Percentiles rank a stretch among this genome's conserved stretches.
Evolutionary conservation across 2,888 invertebrate genomes (phyloP).

Genomic region (Synanthedon vespiformis): DNA sequence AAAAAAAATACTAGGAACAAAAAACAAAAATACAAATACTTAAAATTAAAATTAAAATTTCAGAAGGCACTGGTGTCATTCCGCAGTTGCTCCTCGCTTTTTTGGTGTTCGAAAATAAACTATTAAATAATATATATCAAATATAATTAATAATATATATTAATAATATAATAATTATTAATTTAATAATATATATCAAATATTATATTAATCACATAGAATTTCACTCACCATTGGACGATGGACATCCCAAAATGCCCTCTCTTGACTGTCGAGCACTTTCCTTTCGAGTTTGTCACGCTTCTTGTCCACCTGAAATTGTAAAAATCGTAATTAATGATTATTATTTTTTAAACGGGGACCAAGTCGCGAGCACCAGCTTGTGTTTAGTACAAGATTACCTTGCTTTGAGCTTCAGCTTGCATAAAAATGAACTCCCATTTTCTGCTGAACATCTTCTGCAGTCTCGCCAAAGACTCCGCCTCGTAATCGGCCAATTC

Average conservation of each 20-base stretch:
- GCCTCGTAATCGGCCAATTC: constrained; percentile 99
- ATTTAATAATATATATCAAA: too few relatives aligned
- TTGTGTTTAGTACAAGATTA: constrained; percentile 7
- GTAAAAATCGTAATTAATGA: not conserved
- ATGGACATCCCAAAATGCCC: constrained; percentile 99
- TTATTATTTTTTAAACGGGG: not conserved
- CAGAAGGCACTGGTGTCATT: too few relatives aligned
- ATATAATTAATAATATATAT: too few relatives aligned
- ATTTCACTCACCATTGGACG: constrained; percentile 84
- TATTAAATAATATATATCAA: too few relatives aligned
- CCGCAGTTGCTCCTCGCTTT: too few relatives aligned
- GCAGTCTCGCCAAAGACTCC: constrained; percentile 94
- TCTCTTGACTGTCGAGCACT: constrained; percentile 97
- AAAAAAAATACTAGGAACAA: too few relatives aligned
- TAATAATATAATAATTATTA: too few relatives aligned
- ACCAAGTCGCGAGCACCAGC: too few relatives aligned
- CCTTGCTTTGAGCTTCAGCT: constrained; percentile 79
- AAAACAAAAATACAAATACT: too few relatives aligned
- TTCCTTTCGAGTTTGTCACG: constrained; percentile 97
- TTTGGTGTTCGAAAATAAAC: too few relatives aligned
- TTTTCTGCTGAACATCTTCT: constrained; percentile 99
- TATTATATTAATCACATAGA: too few relatives aligned
- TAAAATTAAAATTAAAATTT: too few relatives aligned
- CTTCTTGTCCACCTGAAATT: constrained; percentile 93
- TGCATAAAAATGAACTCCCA: constrained; percentile 99